Evolutionary conservation across 2,888 invertebrate genomes (phyloP).

Genomic region (Lysandra bellargus): DNA sequence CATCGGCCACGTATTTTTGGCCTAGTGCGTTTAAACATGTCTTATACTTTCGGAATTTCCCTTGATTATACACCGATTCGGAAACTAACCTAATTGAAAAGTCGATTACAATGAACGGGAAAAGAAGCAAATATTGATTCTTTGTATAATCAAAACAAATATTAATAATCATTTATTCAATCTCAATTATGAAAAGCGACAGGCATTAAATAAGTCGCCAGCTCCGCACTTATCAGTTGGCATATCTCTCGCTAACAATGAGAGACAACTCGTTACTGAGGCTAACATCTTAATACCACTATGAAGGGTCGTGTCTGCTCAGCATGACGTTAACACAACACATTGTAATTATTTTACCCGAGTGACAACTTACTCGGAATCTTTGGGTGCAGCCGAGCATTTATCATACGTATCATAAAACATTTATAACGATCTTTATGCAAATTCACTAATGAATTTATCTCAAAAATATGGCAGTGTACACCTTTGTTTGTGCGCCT

Average conservation of each 20-base stretch:
- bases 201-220: slow-evolving; percentile 75
- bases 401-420: slow-evolving; percentile 32
- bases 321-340: slow-evolving; percentile 69
- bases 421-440: slow-evolving; percentile 34
- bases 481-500: not conserved
- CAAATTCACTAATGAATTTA: slow-evolving; percentile 15
- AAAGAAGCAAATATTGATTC: slow-evolving; percentile 7
- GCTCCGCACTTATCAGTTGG: slow-evolving; percentile 65
- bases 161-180: slow-evolving; percentile 39
- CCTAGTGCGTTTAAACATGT: too few species aligned
- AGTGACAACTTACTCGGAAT: slow-evolving; percentile 66
- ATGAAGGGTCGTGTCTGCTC: slow-evolving; percentile 69
- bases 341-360: slow-evolving; percentile 69
- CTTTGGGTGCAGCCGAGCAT: slow-evolving; percentile 44
- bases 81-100: not conserved
- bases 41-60: too few species aligned
- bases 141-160: slow-evolving; percentile 31
- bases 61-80: too few species aligned
- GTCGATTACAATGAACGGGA: not conserved
- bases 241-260: slow-evolving; percentile 64
- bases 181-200: slow-evolving; percentile 61
- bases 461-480: slow-evolving; percentile 15
- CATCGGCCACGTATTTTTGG: too few species aligned
- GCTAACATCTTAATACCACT: slow-evolving; percentile 74
- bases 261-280: slow-evolving; percentile 60